Conservation (phyloP, 2,888 invertebrate genomes). For the Callyntrura sp. region DNA sequence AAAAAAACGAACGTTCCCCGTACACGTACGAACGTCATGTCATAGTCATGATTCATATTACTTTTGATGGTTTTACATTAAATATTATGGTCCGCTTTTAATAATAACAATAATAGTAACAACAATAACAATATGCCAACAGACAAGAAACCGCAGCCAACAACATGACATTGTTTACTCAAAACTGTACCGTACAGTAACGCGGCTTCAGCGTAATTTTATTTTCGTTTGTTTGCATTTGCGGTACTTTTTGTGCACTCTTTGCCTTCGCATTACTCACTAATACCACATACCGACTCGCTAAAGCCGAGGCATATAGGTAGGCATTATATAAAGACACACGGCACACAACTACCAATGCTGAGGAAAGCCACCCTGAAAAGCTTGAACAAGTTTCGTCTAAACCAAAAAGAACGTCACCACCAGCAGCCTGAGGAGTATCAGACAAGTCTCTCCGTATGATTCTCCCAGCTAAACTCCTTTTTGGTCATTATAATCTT, state of each 20-base stretch:
- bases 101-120: constrained; percentile 31
- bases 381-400: too few relatives aligned
- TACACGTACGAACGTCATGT: constrained; percentile 15
- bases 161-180: constrained; percentile 27
- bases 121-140: constrained; percentile 10
- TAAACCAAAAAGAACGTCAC: too few relatives aligned
- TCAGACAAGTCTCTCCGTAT: too few relatives aligned
- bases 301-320: neutral
- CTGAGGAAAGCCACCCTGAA: too few relatives aligned
- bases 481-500: neutral
- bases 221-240: neutral
- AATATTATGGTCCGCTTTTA: constrained; percentile 46
- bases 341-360: neutral
- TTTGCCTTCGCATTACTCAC: neutral
- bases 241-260: neutral
- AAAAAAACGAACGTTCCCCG: neutral
- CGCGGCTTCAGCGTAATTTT: neutral
- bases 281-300: too few relatives aligned
- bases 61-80: constrained; percentile 45
- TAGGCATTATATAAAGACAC: neutral
- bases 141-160: neutral
- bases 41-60: constrained; percentile 49
- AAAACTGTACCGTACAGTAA: constrained; percentile 3
- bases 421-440: too few relatives aligned
- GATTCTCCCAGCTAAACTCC: neutral